Evolutionary conservation across 2,113 vertebrate genomes (phyloP), one percentile per base, ranked within the genome.

Genomic region (Onychorhynchus coronatus): DNA sequence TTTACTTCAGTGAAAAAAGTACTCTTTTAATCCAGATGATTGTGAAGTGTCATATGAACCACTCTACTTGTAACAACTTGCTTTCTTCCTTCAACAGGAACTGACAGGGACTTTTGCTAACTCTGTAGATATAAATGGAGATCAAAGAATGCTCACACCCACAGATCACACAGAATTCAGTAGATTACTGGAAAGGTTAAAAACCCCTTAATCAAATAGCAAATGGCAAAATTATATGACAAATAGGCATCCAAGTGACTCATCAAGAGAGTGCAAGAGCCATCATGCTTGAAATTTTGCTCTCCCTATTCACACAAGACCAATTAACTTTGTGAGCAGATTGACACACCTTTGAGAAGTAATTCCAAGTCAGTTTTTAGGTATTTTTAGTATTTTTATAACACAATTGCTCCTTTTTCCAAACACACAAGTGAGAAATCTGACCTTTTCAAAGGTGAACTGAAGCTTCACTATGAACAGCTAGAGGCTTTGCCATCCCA

Each of bases 361-460:
- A 63, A 78, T 81, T 89, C 33, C 56, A 75, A 91, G 65, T 84
- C 24, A 59, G 11, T 17, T 84, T 95, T 74, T 47, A 74, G 65
- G 35, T 77, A 84, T 88, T 96, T 95, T 92, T 83, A 56, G 28
- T 68, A 46, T 77, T 93, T 94, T 78, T 93, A 42, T 80, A 87
- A 59, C 13, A 77, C 6, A 2, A 55, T 70, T 2, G 2, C 9
- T 92, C 55, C 35, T 91, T 93, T 94, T 92, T 63, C 28, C 39
- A 81, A 89, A 78, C 22, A 52, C 72, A n/a, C 50, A n/a, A 84
- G 79, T 59, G 71, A 89, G 47, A 95, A 92, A 33, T 35, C 72
- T 97, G 95, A 92, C 94, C 86, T 96, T 95, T 95, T 84, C 79
- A 78, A 89, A 95, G 88, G 58, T 4, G 14, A 91, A 67, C 70